Percentiles rank a stretch among this genome's conserved stretches.
Conservation (phyloP, 1,140 invertebrate species). For the Phymorhynchus buccinoides region DNA sequence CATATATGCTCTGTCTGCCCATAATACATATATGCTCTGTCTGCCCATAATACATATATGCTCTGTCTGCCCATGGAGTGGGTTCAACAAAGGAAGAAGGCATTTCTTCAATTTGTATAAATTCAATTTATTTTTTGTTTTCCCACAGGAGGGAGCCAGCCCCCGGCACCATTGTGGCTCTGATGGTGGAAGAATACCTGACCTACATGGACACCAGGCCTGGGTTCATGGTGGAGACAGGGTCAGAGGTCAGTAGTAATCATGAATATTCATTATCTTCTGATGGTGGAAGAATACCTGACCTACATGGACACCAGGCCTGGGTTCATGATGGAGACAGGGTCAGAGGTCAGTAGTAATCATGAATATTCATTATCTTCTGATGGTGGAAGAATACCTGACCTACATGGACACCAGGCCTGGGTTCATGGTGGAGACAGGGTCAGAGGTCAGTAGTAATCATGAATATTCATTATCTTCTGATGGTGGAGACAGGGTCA, state of each 20-base stretch:
- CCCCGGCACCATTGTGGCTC: conserved; percentile 62
- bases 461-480: no score
- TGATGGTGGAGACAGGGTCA: no score
- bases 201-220: conserved; percentile 65
- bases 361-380: no score
- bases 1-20: no score
- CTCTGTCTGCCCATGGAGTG: no score
- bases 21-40: no score
- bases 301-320: conserved; percentile 65
- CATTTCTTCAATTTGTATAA: no score
- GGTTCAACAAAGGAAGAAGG: no score
- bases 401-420: conserved; percentile 65
- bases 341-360: conserved; percentile 64
- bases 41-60: no score
- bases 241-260: conserved; percentile 64
- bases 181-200: conserved; percentile 69
- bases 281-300: conserved; percentile 69
- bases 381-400: conserved; percentile 70
- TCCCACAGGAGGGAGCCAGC: conserved; percentile 67
- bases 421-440: conserved; percentile 66
- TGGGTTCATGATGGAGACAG: conserved; percentile 66
- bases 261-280: no score
- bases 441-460: conserved; percentile 64
- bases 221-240: conserved; percentile 66
- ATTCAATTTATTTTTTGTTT: not conserved